Percentiles rank a stretch among this genome's conserved stretches.
These are phyloP conservation scores for Frankliniella fusca DNA, from an alignment of 2,888 invertebrate genomes.

Conservation along the genomic window DNA sequence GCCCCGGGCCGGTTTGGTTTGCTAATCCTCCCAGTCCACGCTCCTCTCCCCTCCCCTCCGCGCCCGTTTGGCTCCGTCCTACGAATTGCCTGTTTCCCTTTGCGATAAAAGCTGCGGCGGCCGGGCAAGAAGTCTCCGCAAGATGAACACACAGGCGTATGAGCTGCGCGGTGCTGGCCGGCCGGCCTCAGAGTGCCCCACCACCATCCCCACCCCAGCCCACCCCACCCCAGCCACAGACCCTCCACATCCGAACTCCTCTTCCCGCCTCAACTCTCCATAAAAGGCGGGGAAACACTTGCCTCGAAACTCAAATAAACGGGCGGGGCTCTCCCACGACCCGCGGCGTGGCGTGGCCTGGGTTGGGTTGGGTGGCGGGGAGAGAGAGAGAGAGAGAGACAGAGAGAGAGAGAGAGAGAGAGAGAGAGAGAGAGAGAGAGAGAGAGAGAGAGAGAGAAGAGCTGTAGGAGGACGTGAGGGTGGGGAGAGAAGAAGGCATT, in stretches of 20 bases:
- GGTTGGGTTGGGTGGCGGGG: background rate
- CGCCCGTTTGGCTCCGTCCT: background rate
- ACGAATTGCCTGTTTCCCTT: no score
- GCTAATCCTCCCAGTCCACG: no score
- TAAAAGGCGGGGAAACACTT: background rate
- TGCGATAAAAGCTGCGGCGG: background rate
- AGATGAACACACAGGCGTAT: no score
- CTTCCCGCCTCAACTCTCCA: background rate
- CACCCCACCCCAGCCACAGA: no score
- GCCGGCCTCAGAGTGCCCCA: no score
- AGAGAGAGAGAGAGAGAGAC: constrained; percentile 13
- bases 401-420: background rate
- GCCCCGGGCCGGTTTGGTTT: no score
- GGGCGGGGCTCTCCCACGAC: background rate
- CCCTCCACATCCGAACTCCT: no score
- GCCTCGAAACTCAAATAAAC: background rate
- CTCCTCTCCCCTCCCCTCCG: background rate
- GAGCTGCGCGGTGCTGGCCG: no score
- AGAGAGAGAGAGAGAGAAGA: background rate
- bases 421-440: constrained; percentile 10
- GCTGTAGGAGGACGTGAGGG: background rate
- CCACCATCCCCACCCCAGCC: no score
- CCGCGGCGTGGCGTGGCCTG: no score
- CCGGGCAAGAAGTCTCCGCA: background rate
- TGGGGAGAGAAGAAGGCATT: background rate